phyloP scores from a whole-genome alignment of 1,140 invertebrate genomes.

The Battus philenor region DNA sequence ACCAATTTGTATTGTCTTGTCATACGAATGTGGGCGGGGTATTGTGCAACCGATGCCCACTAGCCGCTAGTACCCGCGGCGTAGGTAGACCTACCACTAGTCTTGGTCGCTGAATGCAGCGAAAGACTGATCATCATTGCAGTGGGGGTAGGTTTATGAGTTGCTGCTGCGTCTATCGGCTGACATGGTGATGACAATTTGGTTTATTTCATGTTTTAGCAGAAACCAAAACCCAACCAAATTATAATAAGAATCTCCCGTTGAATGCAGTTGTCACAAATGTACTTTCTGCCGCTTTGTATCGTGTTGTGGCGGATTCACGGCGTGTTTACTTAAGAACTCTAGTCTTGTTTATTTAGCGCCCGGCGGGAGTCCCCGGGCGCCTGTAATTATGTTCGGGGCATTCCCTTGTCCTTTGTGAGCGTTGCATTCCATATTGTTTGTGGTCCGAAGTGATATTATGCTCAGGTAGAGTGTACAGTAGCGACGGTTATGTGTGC shows the following conservation, averaged over 20 bases:
- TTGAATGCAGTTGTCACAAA: conserved; percentile 50
- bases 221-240: conserved; percentile 53
- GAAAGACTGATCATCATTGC: too few species aligned
- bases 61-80: too few species aligned
- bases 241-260: conserved; percentile 48
- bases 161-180: too few species aligned
- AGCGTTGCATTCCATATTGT: conserved; percentile 50
- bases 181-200: too few species aligned
- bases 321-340: conserved; percentile 64
- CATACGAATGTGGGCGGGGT: too few species aligned
- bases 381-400: conserved; percentile 32
- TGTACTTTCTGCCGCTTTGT: conserved; percentile 20
- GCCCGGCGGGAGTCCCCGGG: conserved; percentile 42
- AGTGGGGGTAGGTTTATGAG: too few species aligned
- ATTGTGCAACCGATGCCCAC: too few species aligned
- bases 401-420: conserved; percentile 45
- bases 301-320: conserved; percentile 40
- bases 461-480: conserved; percentile 45
- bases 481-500: conserved; percentile 60
- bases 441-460: conserved; percentile 41
- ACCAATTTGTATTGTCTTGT: too few species aligned
- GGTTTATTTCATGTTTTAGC: conserved; percentile 35
- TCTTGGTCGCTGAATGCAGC: too few species aligned
- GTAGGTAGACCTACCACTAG: too few species aligned
- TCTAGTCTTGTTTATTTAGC: conserved; percentile 70